Evolutionary conservation across 2,888 invertebrate species (phyloP).

Genomic region (Synergus itoensis): DNA sequence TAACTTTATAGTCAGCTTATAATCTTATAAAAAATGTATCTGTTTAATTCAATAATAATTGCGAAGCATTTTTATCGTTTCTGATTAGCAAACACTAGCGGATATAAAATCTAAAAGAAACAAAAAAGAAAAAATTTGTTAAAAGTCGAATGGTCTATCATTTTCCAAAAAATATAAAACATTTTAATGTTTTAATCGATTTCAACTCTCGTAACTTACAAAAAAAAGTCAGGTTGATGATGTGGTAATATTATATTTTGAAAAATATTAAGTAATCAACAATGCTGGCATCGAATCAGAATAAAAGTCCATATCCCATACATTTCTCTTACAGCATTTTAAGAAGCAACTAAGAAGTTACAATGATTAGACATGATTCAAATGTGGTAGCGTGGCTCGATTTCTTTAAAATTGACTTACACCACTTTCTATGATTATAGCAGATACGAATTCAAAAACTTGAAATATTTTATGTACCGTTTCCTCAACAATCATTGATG

Average conservation of each 20-base stretch:
- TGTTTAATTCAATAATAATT: too few relatives aligned
- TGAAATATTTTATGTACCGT: too few relatives aligned
- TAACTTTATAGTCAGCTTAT: too few relatives aligned
- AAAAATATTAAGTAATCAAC: conserved; percentile 42
- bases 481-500: not conserved
- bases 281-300: conserved; percentile 39
- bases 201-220: not conserved
- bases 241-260: conserved; percentile 40
- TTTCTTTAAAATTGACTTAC: not conserved
- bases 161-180: too few relatives aligned
- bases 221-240: conserved; percentile 21
- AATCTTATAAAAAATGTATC: too few relatives aligned
- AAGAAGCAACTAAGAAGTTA: conserved; percentile 36
- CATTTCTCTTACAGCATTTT: conserved; percentile 25
- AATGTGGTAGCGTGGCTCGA: conserved; percentile 10
- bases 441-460: not conserved
- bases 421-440: not conserved
- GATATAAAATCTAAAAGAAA: too few relatives aligned
- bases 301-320: conserved; percentile 35
- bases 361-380: conserved; percentile 32
- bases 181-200: not conserved
- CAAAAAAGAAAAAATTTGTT: too few relatives aligned
- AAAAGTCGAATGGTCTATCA: too few relatives aligned
- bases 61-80: too few relatives aligned
- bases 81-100: too few relatives aligned